Evolutionary conservation across 2,797 vertebrate genomes (phyloP), one percentile per base, ranked within the genome.

Genomic region (Sebastes alutus): DNA sequence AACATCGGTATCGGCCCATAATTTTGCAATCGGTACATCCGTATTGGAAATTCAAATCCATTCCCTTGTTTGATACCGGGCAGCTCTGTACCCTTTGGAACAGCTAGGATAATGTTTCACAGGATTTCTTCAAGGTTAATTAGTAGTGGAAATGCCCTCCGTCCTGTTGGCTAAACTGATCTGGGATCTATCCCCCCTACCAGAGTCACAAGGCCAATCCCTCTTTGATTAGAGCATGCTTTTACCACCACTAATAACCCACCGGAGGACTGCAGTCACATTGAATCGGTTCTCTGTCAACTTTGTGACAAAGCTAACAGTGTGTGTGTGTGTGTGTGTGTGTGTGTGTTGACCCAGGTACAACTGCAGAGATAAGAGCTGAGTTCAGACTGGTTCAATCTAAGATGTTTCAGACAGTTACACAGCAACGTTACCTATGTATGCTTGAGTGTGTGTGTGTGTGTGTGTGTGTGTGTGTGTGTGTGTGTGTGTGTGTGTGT

Each of bases 141-240:
- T 29, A 80, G 62, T 46, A 32, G 30, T 56, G 49, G 65, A 86
- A 74, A 56, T 66, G 59, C 54, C 58, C 64, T 73, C 56, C n/a
- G 23, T 27, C 14, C 22, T 35, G 52, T 32, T 18, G 16, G 46
- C 33, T 66, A 1, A 32, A 58, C 62, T 59, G 46, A 71, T 67
- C 22, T 72, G 23, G 49, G 49, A 27, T 61, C 8, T 6, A 25
- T 12, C 35, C 35, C 9, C 63, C 16, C n/a, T 18, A 2, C 64
- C 23, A 65, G 20, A 72, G 71, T 78, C 72, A 74, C 72, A 74
- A 63, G 66, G 63, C 70, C 67, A 66, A 68, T 68, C 76, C 62
- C 18, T 13, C 10, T 82, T 72, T 61, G 29, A 69, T 74, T 30
- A 18, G 49, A 78, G 52, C 69, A 59, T 63, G 23, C 22, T n/a